These are phyloP conservation scores for Rhinoptilus africanus DNA, from an alignment of 2,113 vertebrate genomes.

Conservation along the genomic window DNA sequence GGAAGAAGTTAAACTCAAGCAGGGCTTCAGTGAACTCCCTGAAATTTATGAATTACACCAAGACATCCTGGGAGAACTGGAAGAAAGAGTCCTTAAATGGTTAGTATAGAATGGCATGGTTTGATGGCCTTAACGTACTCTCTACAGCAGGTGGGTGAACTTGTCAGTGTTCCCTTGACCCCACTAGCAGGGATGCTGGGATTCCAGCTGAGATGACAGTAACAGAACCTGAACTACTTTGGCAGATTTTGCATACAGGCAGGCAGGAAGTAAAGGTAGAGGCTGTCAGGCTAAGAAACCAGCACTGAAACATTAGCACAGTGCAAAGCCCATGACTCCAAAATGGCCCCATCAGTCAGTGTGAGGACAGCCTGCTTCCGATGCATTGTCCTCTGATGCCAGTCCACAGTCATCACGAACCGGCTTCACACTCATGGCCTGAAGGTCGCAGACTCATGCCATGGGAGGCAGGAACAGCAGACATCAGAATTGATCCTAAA, in stretches of 20 bases:
- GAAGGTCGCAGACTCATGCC: not conserved
- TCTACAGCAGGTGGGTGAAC: not conserved
- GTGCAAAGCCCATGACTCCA: not conserved
- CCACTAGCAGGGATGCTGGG: not conserved
- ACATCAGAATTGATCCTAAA: not conserved
- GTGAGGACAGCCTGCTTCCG: not conserved
- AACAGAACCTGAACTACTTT: not conserved
- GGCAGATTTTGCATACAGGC: not conserved
- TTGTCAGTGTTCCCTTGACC: not conserved
- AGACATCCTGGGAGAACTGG: slow-evolving; percentile 84
- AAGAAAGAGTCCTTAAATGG: slow-evolving; percentile 84
- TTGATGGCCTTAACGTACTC: not conserved
- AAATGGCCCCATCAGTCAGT: not conserved
- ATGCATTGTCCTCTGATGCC: not conserved
- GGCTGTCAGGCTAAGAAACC: not conserved
- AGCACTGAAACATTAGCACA: not conserved
- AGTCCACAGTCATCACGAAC: not conserved
- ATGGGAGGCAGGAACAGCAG: not conserved
- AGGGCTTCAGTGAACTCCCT: slow-evolving; percentile 85
- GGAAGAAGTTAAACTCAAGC: slow-evolving; percentile 78
- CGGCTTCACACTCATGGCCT: not conserved
- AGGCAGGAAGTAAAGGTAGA: not conserved
- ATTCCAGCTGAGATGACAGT: not conserved
- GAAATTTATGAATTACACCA: slow-evolving; percentile 85
- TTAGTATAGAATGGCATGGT: slow-evolving; percentile 72